These are phyloP conservation scores for Heliconius hortense DNA, from an alignment of 2,888 invertebrate genomes.

Conservation along the genomic window DNA sequence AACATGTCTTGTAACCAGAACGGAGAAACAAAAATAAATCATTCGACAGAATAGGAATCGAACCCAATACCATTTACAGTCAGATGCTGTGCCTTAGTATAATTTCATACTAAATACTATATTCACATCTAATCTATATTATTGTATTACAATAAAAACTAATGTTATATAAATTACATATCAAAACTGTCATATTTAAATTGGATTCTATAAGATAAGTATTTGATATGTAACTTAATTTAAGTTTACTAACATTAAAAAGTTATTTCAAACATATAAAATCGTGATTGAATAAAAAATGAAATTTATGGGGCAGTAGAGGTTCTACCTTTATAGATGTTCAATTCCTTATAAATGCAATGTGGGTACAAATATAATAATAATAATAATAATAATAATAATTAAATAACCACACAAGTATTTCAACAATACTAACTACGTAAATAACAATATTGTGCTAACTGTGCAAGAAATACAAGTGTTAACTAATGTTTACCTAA, in stretches of 20 bases:
- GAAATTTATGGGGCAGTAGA: conserved; percentile 28
- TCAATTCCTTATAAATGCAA: conserved; percentile 38
- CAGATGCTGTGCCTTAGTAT: too few relatives aligned
- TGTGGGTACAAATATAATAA: conserved; percentile 22
- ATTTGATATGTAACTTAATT: conserved; percentile 12
- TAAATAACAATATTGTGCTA: conserved; percentile 66
- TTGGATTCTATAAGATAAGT: background rate
- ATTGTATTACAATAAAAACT: conserved; percentile 3
- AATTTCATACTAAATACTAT: conserved; percentile 11
- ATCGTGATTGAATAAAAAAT: background rate
- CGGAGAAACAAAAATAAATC: too few relatives aligned
- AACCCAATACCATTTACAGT: too few relatives aligned
- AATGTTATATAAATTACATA: conserved; percentile 11
- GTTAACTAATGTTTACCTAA: conserved; percentile 50
- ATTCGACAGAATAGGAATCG: too few relatives aligned
- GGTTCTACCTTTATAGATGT: conserved; percentile 17
- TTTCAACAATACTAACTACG: conserved; percentile 36
- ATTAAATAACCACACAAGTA: conserved; percentile 43
- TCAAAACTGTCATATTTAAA: conserved; percentile 12
- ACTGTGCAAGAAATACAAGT: conserved; percentile 62
- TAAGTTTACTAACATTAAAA: conserved; percentile 4
- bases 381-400: conserved; percentile 27
- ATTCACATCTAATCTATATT: conserved; percentile 29
- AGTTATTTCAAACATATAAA: background rate
- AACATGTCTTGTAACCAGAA: too few relatives aligned